Base-by-base conservation (phyloP, 2,113 vertebrate genomes). In the Theristicus caerulescens region DNA sequence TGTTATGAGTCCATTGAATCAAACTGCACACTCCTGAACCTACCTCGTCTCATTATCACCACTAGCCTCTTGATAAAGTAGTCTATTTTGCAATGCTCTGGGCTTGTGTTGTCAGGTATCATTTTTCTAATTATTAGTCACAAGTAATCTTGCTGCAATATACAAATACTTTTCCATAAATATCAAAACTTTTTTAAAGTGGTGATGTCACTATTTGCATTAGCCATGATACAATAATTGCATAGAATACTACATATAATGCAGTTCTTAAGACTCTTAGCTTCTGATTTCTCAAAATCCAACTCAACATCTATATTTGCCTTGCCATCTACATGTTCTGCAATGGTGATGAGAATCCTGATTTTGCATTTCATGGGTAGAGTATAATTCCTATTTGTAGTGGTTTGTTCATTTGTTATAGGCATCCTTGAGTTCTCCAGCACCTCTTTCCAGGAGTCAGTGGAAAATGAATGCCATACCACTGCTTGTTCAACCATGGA, bases 401-500 rank as follows among this genome's bases (percentile, higher is more conserved):
- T 25, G 13, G 4, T 80, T 49, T 69, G 6, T 67, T 71, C 1
- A 11, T n/a, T 92, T 90, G 7, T 59, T 80, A 27, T 8, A 88
- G 7, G 18, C 10, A 76, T 65, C 31, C 32, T 59, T 88, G 49
- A 31, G 24, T 47, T 80, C 22, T 59, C 24, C 5, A 42, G 10
- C 29, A 36, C 32, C 2, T 3, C 20, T 61, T 77, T 49, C 34
- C 19, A 80, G 27, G 26, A 77, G 19, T 31, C 64, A 67, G 21
- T 72, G n/a, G 44, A 67, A 92, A 69, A 86, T 40, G 2, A 87
- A 77, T 86, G 36, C 5, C 22, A 13, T 32, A 22, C 10, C 11
- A 44, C 22, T 1, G 2, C n/a, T 69, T 51, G 5, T 64, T 67
- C 42, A 72, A 8, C 10, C 47, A 51, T 1, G 0, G 18, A 42